A percentile compares a stretch with the other conserved stretches of the same genome.
These are phyloP conservation scores for Onychostoma macrolepis DNA, from an alignment of 2,113 vertebrate species.

Conservation along the genomic window DNA sequence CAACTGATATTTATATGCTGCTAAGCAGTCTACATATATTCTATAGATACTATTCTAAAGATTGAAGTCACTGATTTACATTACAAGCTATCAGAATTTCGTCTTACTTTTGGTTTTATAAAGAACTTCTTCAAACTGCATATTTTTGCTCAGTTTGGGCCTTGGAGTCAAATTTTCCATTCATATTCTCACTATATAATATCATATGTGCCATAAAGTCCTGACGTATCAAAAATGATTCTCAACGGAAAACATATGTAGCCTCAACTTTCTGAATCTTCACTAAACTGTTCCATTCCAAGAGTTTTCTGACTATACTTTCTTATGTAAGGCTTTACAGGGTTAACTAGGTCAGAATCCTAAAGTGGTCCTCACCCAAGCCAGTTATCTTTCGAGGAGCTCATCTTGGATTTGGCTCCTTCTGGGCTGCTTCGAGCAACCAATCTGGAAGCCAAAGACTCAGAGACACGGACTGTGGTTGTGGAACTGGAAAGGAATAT, in stretches of 20 bases:
- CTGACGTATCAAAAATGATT: not conserved
- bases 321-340: not conserved
- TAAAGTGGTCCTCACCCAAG: conserved; percentile 81
- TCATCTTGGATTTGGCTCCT: conserved; percentile 83
- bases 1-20: not conserved
- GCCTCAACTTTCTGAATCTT: not conserved
- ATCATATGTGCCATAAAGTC: not conserved
- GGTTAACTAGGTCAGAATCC: not conserved
- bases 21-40: not conserved
- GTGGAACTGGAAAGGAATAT: conserved; percentile 72
- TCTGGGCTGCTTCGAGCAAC: conserved; percentile 76
- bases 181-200: not conserved
- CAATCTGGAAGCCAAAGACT: conserved; percentile 76
- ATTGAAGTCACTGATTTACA: not conserved
- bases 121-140: not conserved
- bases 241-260: accelerated
- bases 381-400: conserved; percentile 89
- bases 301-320: not conserved
- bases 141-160: not conserved
- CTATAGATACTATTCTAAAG: not conserved
- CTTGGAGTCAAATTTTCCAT: not conserved
- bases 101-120: not conserved
- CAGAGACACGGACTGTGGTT: conserved; percentile 75
- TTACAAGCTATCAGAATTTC: not conserved
- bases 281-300: not conserved